These are phyloP conservation scores for Limnothrissa miodon DNA, from an alignment of 2,113 vertebrate species.

Conservation along the genomic window DNA sequence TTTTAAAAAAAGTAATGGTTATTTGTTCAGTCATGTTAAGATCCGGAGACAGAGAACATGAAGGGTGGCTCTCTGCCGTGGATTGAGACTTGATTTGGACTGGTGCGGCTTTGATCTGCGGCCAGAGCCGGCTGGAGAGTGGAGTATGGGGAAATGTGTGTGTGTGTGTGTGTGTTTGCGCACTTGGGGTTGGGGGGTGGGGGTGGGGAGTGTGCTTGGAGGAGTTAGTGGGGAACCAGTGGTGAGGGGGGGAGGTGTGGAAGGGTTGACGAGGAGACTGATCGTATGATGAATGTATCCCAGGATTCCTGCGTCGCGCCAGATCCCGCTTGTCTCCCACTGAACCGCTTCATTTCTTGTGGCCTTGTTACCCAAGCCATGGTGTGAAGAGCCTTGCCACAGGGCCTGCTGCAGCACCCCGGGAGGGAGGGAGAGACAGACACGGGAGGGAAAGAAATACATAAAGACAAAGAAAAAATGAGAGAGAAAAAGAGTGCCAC, in stretches of 20 bases:
- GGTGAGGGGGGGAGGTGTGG: not conserved
- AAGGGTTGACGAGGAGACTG: not conserved
- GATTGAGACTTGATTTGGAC: conserved; percentile 32
- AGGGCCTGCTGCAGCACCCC: not conserved
- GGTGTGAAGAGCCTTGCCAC: conserved; percentile 36
- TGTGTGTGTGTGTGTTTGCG: not conserved
- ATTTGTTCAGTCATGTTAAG: conserved; percentile 46
- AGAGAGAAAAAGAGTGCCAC: conserved; percentile 13
- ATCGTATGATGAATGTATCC: conserved; percentile 44
- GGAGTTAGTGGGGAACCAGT: no score
- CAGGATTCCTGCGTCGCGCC: conserved; percentile 44
- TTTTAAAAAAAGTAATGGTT: conserved; percentile 27
- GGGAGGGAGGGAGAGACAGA: not conserved
- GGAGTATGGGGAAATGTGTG: not conserved
- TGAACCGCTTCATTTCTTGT: conserved; percentile 49
- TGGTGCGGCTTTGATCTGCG: conserved; percentile 38
- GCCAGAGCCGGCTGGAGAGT: conserved; percentile 35
- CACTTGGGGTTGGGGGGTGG: no score
- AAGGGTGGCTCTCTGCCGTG: conserved; percentile 35
- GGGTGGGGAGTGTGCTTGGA: not conserved
- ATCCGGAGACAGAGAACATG: conserved; percentile 38
- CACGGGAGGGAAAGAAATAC: not conserved
- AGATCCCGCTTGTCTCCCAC: conserved; percentile 42
- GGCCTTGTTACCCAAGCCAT: conserved; percentile 40
- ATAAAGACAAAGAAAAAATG: conserved; percentile 21